A percentile compares a stretch with the other conserved stretches of the same genome.
Evolutionary conservation across 2,113 vertebrate species (phyloP).

Genomic region (Crotophaga sulcirostris): DNA sequence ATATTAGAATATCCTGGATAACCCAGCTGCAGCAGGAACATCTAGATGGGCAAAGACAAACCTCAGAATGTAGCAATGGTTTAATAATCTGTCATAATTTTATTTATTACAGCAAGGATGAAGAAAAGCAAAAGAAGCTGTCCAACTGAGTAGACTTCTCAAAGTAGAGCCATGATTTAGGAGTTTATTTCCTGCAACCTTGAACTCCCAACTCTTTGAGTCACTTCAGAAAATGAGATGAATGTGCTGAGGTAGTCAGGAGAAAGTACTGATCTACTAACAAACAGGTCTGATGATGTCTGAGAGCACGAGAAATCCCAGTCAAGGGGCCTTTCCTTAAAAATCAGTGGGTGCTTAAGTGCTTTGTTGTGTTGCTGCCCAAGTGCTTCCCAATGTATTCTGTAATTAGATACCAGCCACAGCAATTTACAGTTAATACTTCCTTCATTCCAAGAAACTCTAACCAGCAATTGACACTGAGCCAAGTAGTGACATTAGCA

Average conservation of each 20-base stretch:
- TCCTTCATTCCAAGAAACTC: conserved; percentile 58
- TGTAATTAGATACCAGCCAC: conserved; percentile 22
- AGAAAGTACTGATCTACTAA: background rate
- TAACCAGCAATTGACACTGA: background rate
- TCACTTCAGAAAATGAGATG: conserved; percentile 12
- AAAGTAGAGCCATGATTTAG: conserved; percentile 41
- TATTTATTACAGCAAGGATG: background rate
- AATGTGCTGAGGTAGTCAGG: background rate
- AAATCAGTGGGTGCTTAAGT: conserved; percentile 59
- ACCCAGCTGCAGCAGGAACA: background rate
- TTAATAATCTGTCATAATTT: background rate
- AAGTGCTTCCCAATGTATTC: conserved; percentile 16
- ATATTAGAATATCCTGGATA: background rate
- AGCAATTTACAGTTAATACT: conserved; percentile 56
- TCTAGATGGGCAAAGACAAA: background rate
- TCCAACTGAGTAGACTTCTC: background rate
- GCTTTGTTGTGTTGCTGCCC: conserved; percentile 26
- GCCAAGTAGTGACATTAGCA: background rate
- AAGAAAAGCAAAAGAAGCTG: conserved; percentile 12
- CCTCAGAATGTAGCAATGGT: background rate
- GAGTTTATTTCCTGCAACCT: conserved; percentile 37
- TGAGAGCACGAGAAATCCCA: background rate
- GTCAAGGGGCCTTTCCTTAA: conserved; percentile 17
- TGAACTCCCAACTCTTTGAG: conserved; percentile 9
- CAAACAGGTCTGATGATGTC: background rate